Evolutionary conservation across 2,888 invertebrate genomes (phyloP).

Genomic region (Drosophila recens): DNA sequence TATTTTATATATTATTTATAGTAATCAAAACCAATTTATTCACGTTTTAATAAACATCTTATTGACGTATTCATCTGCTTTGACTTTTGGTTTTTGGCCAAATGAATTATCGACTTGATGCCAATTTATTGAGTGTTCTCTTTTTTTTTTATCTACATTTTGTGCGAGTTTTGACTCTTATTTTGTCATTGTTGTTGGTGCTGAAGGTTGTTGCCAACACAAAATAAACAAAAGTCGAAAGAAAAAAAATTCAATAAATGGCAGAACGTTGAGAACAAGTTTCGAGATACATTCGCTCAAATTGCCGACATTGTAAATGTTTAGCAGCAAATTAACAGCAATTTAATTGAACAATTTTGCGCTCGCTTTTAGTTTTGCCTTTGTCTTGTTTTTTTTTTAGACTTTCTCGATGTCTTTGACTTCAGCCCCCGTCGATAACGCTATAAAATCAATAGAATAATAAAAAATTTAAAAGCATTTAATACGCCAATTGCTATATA

Average conservation of each 20-base stretch:
- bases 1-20: slow-evolving; percentile 10
- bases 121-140: slow-evolving; percentile 44
- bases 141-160: slow-evolving; percentile 20
- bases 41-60: slow-evolving; percentile 42
- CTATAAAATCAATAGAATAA: slow-evolving; percentile 71
- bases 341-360: slow-evolving; percentile 64
- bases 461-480: slow-evolving; percentile 73
- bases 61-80: slow-evolving; percentile 32
- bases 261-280: slow-evolving; percentile 62
- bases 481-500: slow-evolving; percentile 55
- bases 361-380: slow-evolving; percentile 22
- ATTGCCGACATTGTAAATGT: slow-evolving; percentile 69
- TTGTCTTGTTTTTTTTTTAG: slow-evolving; percentile 20
- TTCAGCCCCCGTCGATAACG: slow-evolving; percentile 45
- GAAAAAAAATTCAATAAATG: slow-evolving; percentile 55
- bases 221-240: slow-evolving; percentile 35
- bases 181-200: slow-evolving; percentile 30
- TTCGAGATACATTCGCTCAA: slow-evolving; percentile 46
- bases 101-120: slow-evolving; percentile 62
- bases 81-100: slow-evolving; percentile 24
- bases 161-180: slow-evolving; percentile 25
- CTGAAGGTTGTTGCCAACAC: slow-evolving; percentile 53
- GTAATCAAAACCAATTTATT: slow-evolving; percentile 28
- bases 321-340: slow-evolving; percentile 76
- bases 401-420: slow-evolving; percentile 16